Percentiles rank a stretch among this genome's conserved stretches.
Evolutionary conservation across 1,140 invertebrate genomes (phyloP).

Genomic region (Cepaea nemoralis): DNA sequence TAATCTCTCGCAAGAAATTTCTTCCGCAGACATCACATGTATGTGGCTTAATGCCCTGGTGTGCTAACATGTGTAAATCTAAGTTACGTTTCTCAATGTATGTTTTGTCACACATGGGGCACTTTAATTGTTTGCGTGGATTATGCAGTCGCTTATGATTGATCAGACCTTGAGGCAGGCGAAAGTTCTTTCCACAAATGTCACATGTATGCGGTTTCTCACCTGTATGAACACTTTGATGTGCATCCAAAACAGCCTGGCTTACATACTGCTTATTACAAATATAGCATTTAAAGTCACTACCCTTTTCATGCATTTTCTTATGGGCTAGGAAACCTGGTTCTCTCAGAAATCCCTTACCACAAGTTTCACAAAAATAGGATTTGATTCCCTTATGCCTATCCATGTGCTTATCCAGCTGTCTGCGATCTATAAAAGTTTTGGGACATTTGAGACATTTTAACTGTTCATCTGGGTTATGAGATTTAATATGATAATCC

Average conservation of each 20-base stretch:
- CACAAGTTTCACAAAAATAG: constrained; percentile 77
- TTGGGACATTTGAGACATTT: constrained; percentile 33
- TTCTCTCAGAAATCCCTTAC: constrained; percentile 50
- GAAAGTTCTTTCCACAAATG: constrained; percentile 22
- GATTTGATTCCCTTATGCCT: constrained; percentile 87
- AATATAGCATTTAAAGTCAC: constrained; percentile 79
- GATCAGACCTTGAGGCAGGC: background rate
- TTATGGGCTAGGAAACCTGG: constrained; percentile 45
- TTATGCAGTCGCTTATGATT: constrained; percentile 26
- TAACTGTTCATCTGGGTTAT: constrained; percentile 15
- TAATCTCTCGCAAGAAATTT: constrained; percentile 43
- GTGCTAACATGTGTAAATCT: constrained; percentile 83
- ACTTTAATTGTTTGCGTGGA: constrained; percentile 5
- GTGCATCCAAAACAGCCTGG: constrained; percentile 94
- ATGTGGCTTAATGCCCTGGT: constrained; percentile 86
- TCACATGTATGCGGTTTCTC: constrained; percentile 51
- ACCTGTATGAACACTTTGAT: constrained; percentile 87
- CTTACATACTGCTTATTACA: constrained; percentile 96
- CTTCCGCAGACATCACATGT: constrained; percentile 75
- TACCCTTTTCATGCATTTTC: constrained; percentile 36
- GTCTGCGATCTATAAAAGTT: background rate
- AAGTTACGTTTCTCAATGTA: constrained; percentile 90
- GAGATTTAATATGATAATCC: constrained; percentile 14
- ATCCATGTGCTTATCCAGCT: constrained; percentile 67
- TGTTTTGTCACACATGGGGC: constrained; percentile 85